A percentile compares a stretch with the other conserved stretches of the same genome.
These are phyloP conservation scores for Synodontis membranacea DNA, from an alignment of 2,113 vertebrate species.

Conservation along the genomic window DNA sequence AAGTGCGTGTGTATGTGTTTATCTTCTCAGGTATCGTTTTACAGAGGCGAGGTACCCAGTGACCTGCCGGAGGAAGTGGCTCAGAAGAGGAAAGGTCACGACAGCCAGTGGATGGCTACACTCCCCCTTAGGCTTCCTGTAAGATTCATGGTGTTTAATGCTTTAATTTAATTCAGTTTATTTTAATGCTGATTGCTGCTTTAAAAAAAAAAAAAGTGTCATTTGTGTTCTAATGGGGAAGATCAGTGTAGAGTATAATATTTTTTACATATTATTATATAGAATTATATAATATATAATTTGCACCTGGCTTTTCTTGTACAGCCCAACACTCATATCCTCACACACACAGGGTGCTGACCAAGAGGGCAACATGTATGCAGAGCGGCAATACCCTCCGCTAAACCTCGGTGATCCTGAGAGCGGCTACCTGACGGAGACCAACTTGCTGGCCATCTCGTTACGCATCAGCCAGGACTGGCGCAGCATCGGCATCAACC, in stretches of 20 bases:
- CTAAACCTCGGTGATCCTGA: constrained; percentile 90
- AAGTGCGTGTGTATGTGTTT: not conserved
- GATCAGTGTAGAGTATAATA: too few species aligned
- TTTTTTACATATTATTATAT: too few species aligned
- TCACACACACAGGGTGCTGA: constrained; percentile 56
- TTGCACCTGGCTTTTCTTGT: not conserved
- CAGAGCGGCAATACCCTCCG: constrained; percentile 68
- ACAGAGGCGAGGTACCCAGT: constrained; percentile 81
- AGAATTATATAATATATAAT: too few species aligned
- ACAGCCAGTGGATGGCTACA: constrained; percentile 88
- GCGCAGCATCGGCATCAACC: constrained; percentile 83
- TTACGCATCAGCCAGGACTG: constrained; percentile 85
- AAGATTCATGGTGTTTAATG: constrained; percentile 40
- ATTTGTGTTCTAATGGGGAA: not conserved
- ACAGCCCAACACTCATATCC: not conserved
- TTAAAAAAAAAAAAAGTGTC: not conserved
- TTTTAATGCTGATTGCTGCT: not conserved
- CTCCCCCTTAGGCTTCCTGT: constrained; percentile 91
- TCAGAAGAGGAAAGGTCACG: constrained; percentile 78
- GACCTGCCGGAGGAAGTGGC: constrained; percentile 82
- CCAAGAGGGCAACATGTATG: constrained; percentile 60
- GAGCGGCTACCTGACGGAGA: constrained; percentile 90
- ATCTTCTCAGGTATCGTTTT: constrained; percentile 89
- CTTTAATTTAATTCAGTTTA: too few species aligned
- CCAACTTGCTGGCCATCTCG: constrained; percentile 87